A percentile compares a stretch with the other conserved stretches of the same genome.
These are phyloP conservation scores for Carollia perspicillata DNA, from an alignment of 2,113 vertebrate genomes.

Conservation along the genomic window DNA sequence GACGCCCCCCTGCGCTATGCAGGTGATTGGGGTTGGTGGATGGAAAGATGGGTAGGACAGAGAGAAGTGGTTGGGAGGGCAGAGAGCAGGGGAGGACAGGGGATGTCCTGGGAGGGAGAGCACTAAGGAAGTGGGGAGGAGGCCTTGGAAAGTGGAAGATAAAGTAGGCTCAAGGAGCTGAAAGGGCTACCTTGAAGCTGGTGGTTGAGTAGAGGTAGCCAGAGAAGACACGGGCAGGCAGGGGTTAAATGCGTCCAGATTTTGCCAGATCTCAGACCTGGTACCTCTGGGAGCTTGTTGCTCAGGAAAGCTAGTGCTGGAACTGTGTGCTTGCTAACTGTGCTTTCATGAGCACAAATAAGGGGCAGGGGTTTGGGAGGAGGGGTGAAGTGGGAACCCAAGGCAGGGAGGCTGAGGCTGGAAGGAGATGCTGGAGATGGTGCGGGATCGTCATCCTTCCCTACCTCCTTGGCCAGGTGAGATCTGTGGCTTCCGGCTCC, in stretches of 20 bases:
- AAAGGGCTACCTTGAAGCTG: not conserved
- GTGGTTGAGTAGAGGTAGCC: not conserved
- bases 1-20: constrained; percentile 96
- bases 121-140: not conserved
- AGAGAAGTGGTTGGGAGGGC: not conserved
- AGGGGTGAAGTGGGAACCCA: not conserved
- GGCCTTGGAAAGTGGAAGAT: not conserved
- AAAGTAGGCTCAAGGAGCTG: not conserved
- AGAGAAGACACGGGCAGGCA: not conserved
- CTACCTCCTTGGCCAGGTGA: constrained; percentile 84
- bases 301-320: not conserved
- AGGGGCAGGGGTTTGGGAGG: not conserved
- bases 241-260: not conserved
- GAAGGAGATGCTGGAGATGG: not conserved
- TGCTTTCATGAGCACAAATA: not conserved
- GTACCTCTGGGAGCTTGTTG: not conserved
- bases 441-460: not conserved
- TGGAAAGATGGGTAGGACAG: not conserved
- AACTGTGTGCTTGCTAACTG: not conserved
- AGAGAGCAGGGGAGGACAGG: not conserved
- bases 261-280: not conserved
- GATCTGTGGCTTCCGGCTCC: constrained; percentile 97
- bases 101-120: not conserved
- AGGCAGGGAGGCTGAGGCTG: not conserved
- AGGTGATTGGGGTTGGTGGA: constrained; percentile 80